A percentile compares a stretch with the other conserved stretches of the same genome.
Conservation (phyloP, 1,140 invertebrate species). For the Acromyrmex charruanus region DNA sequence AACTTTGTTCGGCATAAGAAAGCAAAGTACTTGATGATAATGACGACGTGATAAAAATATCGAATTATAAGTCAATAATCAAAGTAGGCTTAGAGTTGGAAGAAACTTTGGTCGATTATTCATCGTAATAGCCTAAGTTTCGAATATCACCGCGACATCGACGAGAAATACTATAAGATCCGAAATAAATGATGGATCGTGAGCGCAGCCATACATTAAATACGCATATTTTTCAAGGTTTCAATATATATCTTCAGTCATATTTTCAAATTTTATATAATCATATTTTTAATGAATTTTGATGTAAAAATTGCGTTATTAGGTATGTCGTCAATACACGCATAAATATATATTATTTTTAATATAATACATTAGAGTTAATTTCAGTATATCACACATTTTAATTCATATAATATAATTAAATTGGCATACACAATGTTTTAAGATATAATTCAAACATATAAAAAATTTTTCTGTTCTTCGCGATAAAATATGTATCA, state of each 20-base stretch:
- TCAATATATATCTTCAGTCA: neutral
- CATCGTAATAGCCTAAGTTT: neutral
- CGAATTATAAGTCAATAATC: conserved; percentile 2
- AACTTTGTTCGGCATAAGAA: neutral
- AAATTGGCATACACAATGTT: neutral
- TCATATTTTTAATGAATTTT: neutral
- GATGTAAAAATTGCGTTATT: neutral
- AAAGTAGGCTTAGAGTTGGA: neutral
- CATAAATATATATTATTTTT: neutral
- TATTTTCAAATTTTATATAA: too few relatives aligned
- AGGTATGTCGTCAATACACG: neutral
- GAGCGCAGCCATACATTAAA: neutral
- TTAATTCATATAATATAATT: conserved; percentile 9
- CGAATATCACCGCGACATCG: neutral
- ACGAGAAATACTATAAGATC: neutral
- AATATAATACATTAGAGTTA: neutral
- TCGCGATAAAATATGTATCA: neutral
- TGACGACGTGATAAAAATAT: conserved; percentile 18
- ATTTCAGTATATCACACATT: neutral
- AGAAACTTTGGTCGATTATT: neutral
- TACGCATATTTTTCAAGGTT: neutral
- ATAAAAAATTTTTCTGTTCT: neutral
- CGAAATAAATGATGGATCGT: neutral
- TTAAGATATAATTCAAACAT: neutral
- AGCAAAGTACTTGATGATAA: neutral